phyloP scores from a whole-genome alignment of 2,797 vertebrate species.

The Danio albolineatus region DNA sequence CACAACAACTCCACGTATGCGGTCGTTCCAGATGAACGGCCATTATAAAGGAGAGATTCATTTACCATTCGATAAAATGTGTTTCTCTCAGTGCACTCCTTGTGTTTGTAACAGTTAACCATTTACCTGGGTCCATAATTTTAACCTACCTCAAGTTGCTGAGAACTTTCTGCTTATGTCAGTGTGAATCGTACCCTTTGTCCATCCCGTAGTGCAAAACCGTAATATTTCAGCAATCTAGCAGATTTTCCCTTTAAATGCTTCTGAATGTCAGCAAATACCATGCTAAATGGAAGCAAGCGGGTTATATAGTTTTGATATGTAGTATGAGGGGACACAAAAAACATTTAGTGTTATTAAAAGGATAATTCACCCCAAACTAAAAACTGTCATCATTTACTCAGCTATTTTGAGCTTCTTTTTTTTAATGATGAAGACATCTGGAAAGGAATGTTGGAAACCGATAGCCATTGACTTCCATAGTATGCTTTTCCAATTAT shows the following conservation, averaged over 20 bases:
- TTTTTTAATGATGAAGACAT: too few species aligned
- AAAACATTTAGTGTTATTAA: background rate
- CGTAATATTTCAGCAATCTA: background rate
- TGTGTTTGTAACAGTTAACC: conserved; percentile 38
- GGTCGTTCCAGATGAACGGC: conserved; percentile 16
- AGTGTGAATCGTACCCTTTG: conserved; percentile 17
- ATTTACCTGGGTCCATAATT: conserved; percentile 1
- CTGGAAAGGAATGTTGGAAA: too few species aligned
- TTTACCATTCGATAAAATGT: background rate
- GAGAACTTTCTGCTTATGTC: conserved; percentile 11
- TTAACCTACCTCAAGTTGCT: conserved; percentile 35
- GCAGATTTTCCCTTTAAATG: conserved; percentile 22
- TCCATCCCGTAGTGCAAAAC: conserved; percentile 29
- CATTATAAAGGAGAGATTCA: background rate
- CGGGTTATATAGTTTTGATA: conserved; percentile 17
- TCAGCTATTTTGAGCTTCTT: too few species aligned
- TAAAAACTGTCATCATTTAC: too few species aligned
- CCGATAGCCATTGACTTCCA: too few species aligned
- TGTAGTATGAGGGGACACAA: background rate
- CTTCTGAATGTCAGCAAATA: conserved; percentile 25
- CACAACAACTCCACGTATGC: conserved; percentile 35
- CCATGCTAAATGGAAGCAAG: conserved; percentile 17
- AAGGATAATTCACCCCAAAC: too few species aligned
- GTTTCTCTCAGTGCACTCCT: conserved; percentile 34
- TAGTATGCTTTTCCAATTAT: too few species aligned